These are phyloP conservation scores for Andinoacara biseriatus DNA, from an alignment of 2,113 vertebrate species.

Conservation along the genomic window DNA sequence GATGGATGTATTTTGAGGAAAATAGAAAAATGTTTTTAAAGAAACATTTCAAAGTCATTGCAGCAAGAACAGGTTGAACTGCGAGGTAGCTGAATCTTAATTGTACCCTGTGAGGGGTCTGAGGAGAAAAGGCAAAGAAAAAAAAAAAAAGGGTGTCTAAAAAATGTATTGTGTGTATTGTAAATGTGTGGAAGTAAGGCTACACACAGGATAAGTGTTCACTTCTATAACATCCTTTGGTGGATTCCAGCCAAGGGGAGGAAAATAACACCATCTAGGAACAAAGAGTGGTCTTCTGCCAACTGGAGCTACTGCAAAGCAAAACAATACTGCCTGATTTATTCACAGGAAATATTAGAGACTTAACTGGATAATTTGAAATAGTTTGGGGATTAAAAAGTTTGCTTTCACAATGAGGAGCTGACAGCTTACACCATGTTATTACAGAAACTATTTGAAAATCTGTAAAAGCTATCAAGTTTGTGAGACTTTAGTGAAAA, in stretches of 20 bases:
- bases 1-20: conserved; percentile 23
- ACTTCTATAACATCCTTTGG: conserved; percentile 63
- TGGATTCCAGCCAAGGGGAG: conserved; percentile 21
- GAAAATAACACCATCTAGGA: conserved; percentile 25
- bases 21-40: conserved; percentile 42
- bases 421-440: not conserved
- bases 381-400: not conserved
- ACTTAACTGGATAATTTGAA: not conserved
- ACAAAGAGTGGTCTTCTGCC: conserved; percentile 16
- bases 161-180: not conserved
- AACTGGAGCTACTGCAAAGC: not conserved
- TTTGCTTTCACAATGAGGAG: not conserved
- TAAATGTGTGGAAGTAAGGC: conserved; percentile 52
- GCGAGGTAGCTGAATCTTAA: conserved; percentile 15
- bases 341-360: not conserved
- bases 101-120: not conserved
- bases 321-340: not conserved
- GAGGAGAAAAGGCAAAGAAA: not conserved
- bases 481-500: not conserved
- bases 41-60: conserved; percentile 48
- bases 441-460: not conserved
- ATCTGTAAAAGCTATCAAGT: not conserved
- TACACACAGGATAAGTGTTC: conserved; percentile 70
- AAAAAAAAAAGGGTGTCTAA: not conserved
- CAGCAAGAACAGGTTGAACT: not conserved